phyloP scores from a whole-genome alignment of 2,888 invertebrate genomes.

The Mantis religiosa region DNA sequence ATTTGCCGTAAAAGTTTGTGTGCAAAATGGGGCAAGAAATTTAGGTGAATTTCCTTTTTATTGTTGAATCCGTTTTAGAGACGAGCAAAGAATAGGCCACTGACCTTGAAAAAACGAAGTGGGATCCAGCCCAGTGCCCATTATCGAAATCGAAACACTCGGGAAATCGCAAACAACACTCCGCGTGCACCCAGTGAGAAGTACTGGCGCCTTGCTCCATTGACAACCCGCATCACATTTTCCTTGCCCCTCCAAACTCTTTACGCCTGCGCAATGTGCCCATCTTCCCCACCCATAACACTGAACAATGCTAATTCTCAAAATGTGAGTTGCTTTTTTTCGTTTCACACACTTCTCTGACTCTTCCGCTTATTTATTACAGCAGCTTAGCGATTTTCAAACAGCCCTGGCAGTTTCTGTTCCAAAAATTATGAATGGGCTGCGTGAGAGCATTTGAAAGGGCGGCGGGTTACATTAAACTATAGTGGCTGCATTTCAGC shows the following conservation, averaged over 20 bases:
- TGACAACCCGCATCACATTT: neutral
- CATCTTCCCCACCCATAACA: neutral
- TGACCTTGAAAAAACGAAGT: neutral
- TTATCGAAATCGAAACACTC: neutral
- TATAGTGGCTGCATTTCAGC: too few species aligned
- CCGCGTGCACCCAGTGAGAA: neutral
- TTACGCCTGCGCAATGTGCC: neutral
- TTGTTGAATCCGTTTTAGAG: neutral
- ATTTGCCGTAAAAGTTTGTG: too few species aligned
- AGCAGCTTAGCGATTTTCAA: neutral
- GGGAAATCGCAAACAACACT: neutral
- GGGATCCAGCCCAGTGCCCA: neutral
- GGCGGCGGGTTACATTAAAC: too few species aligned
- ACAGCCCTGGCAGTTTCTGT: neutral
- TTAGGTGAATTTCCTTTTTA: too few species aligned
- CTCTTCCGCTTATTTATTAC: neutral
- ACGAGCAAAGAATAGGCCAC: neutral
- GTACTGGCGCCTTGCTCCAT: constrained; percentile 1
- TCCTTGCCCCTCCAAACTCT: neutral
- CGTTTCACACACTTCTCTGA: neutral
- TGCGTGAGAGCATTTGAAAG: neutral
- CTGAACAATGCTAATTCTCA: neutral
- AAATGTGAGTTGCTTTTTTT: neutral
- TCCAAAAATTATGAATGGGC: neutral
- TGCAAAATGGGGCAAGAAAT: too few species aligned